Evolutionary conservation across 2,888 invertebrate genomes (phyloP), one percentile per base, ranked within the genome.

Genomic region (Lydus trimaculatus): DNA sequence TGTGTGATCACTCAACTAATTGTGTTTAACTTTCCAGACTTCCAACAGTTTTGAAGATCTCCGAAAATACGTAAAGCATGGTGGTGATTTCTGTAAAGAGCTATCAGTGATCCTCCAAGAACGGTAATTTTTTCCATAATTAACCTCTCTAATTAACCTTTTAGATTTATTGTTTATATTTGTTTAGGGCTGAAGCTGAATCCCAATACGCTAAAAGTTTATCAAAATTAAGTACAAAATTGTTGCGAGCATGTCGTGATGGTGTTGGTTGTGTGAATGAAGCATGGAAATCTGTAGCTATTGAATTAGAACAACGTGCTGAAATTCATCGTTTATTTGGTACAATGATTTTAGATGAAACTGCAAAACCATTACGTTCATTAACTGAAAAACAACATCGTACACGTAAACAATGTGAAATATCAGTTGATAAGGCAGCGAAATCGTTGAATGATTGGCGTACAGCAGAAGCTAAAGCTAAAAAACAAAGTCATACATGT

Each of bases 31-130:
- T 75, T 90, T 90, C 58, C 89, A 97, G 97, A 96, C 92, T 71
- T 94, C 95, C 86, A 94, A 94, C 85, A 96, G 97, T 31, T 98
- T 97, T 85, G 97, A 97, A 81, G 97, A 97, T 84, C 88, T 98
- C 61, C 90, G 96, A 67, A 91, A 94, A 75, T 96, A 95, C 84
- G 94, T 98, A 77, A 97, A 97, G 84, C 96, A 96, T 85, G 97
- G 97, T 52, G 94, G 95, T 60, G 97, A 97, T 84, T 96, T 97
- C 84, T 96, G 96, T 86, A 97, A 97, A 82, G 97, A 98, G 82
- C 87, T 98, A 63, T 91, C 95, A 7, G 88, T 91, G 58, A 94
- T 97, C 80, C 87, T 98, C 75, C 96, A 96, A 86, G 97, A 98
- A 87, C 94, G 97, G 97, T 96, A 87, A 84, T 66, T n/a, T n/a